These are phyloP conservation scores for Pygoscelis adeliae DNA, from an alignment of 2,113 vertebrate species.

Conservation along the genomic window DNA sequence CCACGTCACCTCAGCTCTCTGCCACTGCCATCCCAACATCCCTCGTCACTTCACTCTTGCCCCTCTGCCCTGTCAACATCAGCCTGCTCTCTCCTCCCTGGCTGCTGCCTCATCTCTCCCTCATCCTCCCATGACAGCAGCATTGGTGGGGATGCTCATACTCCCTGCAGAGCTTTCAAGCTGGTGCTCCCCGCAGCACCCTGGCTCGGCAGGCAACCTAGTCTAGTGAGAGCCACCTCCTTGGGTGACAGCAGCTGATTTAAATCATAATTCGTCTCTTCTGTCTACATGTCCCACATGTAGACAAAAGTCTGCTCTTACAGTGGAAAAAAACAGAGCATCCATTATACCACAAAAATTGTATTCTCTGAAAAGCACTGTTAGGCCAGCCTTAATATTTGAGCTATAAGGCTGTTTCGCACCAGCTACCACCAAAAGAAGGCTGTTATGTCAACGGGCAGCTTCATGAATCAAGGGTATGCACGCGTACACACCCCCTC, in stretches of 20 bases:
- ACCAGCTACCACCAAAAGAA: background rate
- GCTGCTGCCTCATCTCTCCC: background rate
- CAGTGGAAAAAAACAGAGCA: background rate
- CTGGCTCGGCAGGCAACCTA: background rate
- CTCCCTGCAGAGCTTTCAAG: background rate
- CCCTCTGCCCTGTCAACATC: background rate
- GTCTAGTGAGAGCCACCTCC: background rate
- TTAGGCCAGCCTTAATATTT: background rate
- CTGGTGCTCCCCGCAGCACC: background rate
- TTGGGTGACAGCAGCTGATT: background rate
- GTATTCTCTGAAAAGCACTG: background rate
- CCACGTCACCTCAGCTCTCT: accelerated
- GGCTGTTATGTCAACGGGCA: background rate
- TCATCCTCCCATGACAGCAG: background rate
- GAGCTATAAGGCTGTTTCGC: background rate
- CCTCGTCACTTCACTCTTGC: background rate
- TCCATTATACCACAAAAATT: background rate
- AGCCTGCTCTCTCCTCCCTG: background rate
- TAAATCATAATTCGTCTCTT: background rate
- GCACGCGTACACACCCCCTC: background rate
- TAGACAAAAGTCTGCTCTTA: background rate
- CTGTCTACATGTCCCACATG: background rate
- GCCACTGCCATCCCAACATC: background rate
- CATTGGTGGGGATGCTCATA: background rate
- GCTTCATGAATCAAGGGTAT: background rate